Conservation (phyloP, 1,140 invertebrate genomes). For the Oncopeltus fasciatus region DNA sequence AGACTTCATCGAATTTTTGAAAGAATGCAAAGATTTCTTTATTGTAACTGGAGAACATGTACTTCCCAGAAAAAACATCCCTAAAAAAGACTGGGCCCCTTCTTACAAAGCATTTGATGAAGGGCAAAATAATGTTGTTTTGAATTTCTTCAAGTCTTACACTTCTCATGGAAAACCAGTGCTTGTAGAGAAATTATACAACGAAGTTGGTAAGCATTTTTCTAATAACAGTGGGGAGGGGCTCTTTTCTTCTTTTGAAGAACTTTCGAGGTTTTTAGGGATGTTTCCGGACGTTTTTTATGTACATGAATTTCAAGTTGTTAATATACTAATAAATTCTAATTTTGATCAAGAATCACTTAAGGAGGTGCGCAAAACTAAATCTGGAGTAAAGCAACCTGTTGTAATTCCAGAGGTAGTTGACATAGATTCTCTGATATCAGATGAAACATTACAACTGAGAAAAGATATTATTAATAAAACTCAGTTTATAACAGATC, state of each 20-base stretch:
- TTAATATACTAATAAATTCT: neutral
- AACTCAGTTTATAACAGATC: neutral
- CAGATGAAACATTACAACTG: neutral
- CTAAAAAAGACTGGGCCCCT: neutral
- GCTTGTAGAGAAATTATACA: neutral
- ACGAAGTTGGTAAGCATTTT: neutral
- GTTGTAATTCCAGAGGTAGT: neutral
- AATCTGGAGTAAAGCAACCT: neutral
- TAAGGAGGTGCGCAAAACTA: neutral
- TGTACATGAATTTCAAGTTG: neutral
- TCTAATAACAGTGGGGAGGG: neutral
- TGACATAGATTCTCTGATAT: neutral
- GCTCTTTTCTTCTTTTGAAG: neutral
- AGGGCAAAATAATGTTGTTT: neutral
- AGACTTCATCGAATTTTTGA: neutral
- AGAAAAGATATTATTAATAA: too few species aligned
- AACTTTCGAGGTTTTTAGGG: neutral
- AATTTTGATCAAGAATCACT: neutral
- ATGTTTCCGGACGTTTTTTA: neutral
- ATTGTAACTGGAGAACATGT: neutral
- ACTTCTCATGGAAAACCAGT: neutral
- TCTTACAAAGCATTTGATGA: neutral
- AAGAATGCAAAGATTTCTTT: neutral
- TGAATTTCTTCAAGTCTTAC: neutral
- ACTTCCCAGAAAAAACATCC: neutral